Base-by-base conservation (phyloP, 1,140 invertebrate species). In the Aphaenogaster rudis region DNA sequence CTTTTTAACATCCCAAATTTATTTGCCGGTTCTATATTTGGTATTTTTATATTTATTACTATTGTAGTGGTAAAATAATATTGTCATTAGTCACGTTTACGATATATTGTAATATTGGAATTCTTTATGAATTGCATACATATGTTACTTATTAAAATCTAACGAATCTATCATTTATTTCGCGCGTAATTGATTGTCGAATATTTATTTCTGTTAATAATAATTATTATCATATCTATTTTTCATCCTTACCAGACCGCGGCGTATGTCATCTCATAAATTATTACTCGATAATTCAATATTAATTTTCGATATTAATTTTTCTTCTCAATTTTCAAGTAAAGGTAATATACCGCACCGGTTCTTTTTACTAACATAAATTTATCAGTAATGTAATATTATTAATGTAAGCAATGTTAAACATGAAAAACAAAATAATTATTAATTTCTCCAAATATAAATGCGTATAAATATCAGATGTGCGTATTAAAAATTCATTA, bases 231-330 rank as follows among this genome's bases (percentile, higher is more conserved):
- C 8, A 11, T 63, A 8, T 13, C 5, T 61, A 5, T 72, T 78
- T 78, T 61, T 45, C 13, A 28, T 33, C 28, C 13, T 17, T 61
- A 5, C 4, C 4, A 3, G 8, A 1, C 13, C n/a, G 42, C 3
- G 0, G 8, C 7, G 9, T 74, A 21, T 39, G 4, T 57, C 5
- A 4, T 42, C 15, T 21, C n/a, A 50, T n/a, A 8, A 36, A 39
- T 66, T 21, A 52, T 66, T 42, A 39, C 1, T 67, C 28, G 21
- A 8, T 50, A 52, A 21, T 67, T 42, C 7, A 67, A 64, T 80
- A 79, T 67, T 39, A 67, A 52, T 67, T 80, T 80, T 48, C 17
- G 0, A 66, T 52, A 66, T 52, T 67, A 66, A 50, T 28, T n/a
- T 64, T 77, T 67, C 33, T 13, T 13, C 15, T 64, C 28, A 11